Evolutionary conservation across 2,888 invertebrate genomes (phyloP).

Genomic region (Myathropa florea): DNA sequence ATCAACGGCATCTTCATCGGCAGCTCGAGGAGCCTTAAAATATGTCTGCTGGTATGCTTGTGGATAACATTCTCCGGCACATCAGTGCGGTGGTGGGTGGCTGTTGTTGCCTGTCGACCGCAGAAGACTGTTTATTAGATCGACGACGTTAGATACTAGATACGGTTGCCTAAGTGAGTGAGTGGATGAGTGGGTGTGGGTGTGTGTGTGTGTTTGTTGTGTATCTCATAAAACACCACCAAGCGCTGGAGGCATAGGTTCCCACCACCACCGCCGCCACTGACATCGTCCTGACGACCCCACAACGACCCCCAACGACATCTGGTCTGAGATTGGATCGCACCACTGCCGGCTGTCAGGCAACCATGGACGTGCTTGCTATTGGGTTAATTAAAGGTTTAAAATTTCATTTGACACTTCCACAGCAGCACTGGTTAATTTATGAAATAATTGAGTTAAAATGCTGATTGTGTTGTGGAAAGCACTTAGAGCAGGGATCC

Average conservation of each 20-base stretch:
- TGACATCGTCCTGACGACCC: neutral
- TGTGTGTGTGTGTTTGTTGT: neutral
- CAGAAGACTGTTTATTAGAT: conserved; percentile 31
- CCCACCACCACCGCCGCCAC: neutral
- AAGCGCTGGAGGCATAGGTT: conserved; percentile 16
- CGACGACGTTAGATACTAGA: conserved; percentile 49
- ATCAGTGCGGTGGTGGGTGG: no score
- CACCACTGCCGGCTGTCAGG: conserved; percentile 13
- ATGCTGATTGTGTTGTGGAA: conserved; percentile 55
- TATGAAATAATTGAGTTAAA: conserved; percentile 64
- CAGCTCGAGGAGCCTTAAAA: conserved; percentile 42
- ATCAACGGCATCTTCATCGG: conserved; percentile 10
- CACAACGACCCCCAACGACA: neutral
- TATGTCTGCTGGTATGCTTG: conserved; percentile 40
- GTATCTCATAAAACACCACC: conserved; percentile 10
- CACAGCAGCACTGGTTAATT: conserved; percentile 41
- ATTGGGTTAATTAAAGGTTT: conserved; percentile 61
- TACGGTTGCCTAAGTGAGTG: no score
- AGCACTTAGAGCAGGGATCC: neutral
- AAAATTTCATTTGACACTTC: conserved; percentile 62
- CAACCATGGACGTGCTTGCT: conserved; percentile 51
- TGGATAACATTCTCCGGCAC: neutral
- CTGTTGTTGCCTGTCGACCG: neutral
- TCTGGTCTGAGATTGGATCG: conserved; percentile 26
- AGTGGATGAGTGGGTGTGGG: no score